phyloP scores from a whole-genome alignment of 2,113 vertebrate species.

The Nanorana parkeri region DNA sequence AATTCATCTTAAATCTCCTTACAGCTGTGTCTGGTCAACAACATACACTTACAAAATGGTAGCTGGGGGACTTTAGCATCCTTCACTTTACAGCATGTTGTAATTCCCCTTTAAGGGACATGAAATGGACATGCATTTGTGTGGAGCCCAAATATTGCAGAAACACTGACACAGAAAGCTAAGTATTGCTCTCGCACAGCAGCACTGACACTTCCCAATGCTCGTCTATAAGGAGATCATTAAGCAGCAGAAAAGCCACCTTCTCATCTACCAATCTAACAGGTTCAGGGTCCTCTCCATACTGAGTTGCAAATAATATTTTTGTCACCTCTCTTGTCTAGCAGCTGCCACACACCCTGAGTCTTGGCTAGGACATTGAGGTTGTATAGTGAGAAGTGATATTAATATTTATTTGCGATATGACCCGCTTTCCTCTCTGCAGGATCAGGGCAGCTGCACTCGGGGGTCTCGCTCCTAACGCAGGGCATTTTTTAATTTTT shows the following conservation, averaged over 20 bases:
- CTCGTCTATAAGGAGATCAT: conserved; percentile 20
- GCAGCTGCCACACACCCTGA: neutral
- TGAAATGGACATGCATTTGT: too few species aligned
- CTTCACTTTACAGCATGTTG: too few species aligned
- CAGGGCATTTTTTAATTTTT: neutral
- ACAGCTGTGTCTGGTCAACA: too few species aligned
- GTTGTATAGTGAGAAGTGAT: neutral
- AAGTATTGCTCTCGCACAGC: neutral
- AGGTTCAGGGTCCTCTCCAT: conserved; percentile 16
- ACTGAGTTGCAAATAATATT: conserved; percentile 40
- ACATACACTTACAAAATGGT: too few species aligned
- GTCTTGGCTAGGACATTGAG: neutral
- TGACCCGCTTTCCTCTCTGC: neutral
- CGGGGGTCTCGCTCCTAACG: neutral
- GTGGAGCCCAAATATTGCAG: neutral
- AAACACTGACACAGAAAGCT: neutral
- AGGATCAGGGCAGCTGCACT: neutral
- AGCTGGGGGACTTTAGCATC: too few species aligned
- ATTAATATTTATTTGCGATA: conserved; percentile 26
- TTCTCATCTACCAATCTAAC: conserved; percentile 15
- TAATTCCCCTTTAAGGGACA: too few species aligned
- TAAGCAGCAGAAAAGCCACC: conserved; percentile 19
- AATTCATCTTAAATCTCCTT: too few species aligned
- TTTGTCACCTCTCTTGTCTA: conserved; percentile 9
- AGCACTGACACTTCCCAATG: neutral